These are phyloP conservation scores for Odocoileus virginianus DNA, from an alignment of 2,113 vertebrate species.

Conservation along the genomic window DNA sequence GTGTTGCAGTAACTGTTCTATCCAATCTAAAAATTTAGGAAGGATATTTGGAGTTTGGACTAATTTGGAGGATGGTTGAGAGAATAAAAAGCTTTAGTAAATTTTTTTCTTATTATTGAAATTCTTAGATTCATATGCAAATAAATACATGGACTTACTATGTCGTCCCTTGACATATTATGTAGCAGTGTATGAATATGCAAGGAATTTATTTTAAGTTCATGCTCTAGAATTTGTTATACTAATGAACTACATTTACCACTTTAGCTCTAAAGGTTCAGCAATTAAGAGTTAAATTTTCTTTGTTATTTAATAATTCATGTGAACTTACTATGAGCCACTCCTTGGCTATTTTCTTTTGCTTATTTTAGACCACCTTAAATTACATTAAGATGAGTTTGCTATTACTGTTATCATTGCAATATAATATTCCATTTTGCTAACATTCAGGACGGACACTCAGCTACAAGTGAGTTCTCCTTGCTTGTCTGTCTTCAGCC, in stretches of 20 bases:
- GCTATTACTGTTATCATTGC: not conserved
- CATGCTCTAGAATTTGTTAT: not conserved
- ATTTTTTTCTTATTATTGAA: not conserved
- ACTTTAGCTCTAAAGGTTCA: not conserved
- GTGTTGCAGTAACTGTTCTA: not conserved
- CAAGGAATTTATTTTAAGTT: not conserved
- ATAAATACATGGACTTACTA: not conserved
- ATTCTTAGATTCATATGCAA: not conserved
- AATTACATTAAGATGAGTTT: not conserved
- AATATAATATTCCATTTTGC: not conserved
- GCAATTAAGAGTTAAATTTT: not conserved
- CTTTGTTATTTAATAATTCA: not conserved
- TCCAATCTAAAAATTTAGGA: not conserved
- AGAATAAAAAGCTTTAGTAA: not conserved
- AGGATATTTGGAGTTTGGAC: not conserved
- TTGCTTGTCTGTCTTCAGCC: not conserved
- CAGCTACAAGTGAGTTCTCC: not conserved
- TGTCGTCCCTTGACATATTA: not conserved
- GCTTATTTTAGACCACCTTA: not conserved
- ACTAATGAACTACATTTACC: not conserved
- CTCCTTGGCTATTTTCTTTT: not conserved
- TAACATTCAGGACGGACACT: not conserved
- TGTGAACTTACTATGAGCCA: not conserved
- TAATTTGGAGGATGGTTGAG: not conserved
- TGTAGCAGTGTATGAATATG: not conserved